These are phyloP conservation scores for Eupithecia vulgata DNA, from an alignment of 2,888 invertebrate species.

Conservation along the genomic window DNA sequence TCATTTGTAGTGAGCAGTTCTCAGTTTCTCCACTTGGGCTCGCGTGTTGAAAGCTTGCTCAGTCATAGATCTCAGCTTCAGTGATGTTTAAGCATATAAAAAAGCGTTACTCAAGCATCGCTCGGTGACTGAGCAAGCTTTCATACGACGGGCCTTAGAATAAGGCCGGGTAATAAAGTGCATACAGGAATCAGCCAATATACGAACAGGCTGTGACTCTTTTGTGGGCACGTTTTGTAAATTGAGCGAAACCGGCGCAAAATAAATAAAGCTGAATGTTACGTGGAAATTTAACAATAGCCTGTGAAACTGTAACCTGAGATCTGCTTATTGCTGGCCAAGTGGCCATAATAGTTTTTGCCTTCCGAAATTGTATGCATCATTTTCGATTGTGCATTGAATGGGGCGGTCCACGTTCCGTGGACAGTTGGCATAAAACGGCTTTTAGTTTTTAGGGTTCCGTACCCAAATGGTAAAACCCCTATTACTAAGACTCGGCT, in stretches of 20 bases:
- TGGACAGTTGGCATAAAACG: neutral
- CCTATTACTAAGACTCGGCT: too few species aligned
- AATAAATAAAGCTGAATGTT: constrained; percentile 39
- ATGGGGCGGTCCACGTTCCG: neutral
- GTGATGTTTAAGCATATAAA: too few species aligned
- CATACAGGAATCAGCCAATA: constrained; percentile 6
- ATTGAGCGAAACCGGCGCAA: constrained; percentile 42
- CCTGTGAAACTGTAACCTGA: constrained; percentile 11
- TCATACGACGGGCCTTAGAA: too few species aligned
- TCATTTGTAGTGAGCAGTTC: too few species aligned
- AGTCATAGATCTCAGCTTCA: too few species aligned
- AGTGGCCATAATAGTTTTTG: too few species aligned
- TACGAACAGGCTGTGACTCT: constrained; percentile 34
- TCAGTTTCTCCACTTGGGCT: too few species aligned
- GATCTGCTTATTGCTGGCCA: neutral
- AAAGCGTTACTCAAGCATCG: too few species aligned
- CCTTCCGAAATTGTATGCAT: constrained; percentile 4
- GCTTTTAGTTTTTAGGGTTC: too few species aligned
- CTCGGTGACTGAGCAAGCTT: too few species aligned
- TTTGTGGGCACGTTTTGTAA: constrained; percentile 44
- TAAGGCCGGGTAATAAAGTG: neutral
- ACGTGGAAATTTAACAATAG: constrained; percentile 32
- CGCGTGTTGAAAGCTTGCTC: too few species aligned
- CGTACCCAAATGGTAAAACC: too few species aligned
- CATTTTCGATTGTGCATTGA: neutral